phyloP scores from a whole-genome alignment of 2,113 vertebrate genomes.

The Gyps fulvus region DNA sequence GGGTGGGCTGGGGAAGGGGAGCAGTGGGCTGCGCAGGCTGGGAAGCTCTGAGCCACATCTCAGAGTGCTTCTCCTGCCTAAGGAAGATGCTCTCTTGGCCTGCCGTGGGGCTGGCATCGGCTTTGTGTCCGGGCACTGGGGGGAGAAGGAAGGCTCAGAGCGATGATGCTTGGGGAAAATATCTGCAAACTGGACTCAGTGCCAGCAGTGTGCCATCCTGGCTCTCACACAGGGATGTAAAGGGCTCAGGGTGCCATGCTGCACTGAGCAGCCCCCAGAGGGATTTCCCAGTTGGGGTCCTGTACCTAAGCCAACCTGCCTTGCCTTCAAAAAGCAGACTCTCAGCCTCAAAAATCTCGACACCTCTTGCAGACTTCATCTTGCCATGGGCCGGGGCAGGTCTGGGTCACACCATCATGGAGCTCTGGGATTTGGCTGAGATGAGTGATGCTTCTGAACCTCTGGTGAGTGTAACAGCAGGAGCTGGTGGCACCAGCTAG shows the following conservation, averaged over 20 bases:
- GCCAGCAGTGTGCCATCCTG: rapidly evolving
- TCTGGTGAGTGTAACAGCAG: background rate
- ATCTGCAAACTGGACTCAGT: background rate
- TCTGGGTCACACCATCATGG: background rate
- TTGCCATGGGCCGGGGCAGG: background rate
- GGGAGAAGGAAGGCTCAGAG: background rate
- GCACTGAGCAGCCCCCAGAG: background rate
- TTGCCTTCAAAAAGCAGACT: background rate
- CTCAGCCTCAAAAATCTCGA: background rate
- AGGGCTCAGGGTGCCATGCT: background rate
- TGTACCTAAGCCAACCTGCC: background rate
- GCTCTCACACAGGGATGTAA: background rate
- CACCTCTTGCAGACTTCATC: background rate
- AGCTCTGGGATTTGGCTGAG: background rate
- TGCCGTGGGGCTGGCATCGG: background rate
- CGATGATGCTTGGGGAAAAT: background rate
- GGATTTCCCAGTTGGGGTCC: background rate
- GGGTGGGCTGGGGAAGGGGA: background rate
- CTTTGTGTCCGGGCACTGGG: rapidly evolving
- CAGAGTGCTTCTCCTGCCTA: background rate
- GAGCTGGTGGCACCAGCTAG: background rate
- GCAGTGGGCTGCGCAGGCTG: rapidly evolving
- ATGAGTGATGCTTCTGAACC: background rate
- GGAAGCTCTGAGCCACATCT: background rate
- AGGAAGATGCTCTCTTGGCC: background rate